Evolutionary conservation across 2,797 vertebrate genomes (phyloP).

Genomic region (Simalia tracyae): DNA sequence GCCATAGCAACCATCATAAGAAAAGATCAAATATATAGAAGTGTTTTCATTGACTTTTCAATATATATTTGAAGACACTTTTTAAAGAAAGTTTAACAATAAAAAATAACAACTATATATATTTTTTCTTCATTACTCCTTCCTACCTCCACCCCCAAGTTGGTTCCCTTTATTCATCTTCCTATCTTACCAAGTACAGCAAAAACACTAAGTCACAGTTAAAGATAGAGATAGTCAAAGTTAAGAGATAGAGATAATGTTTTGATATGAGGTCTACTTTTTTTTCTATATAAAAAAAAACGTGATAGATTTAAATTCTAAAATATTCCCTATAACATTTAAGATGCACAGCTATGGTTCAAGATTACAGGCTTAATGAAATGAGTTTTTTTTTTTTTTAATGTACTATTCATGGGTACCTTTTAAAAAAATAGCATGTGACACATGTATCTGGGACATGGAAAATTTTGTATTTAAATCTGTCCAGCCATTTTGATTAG

Average conservation of each 20-base stretch:
- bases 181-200: slow-evolving; percentile 50
- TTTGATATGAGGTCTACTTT: slow-evolving; percentile 49
- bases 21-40: slow-evolving; percentile 30
- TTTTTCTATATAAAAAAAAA: slow-evolving; percentile 54
- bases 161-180: slow-evolving; percentile 57
- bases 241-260: slow-evolving; percentile 55
- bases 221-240: slow-evolving; percentile 2
- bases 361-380: slow-evolving; percentile 45
- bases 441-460: no score
- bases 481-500: no score
- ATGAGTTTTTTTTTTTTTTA: neutral
- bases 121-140: slow-evolving; percentile 27
- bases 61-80: slow-evolving; percentile 27
- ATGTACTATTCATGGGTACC: neutral
- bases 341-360: slow-evolving; percentile 38
- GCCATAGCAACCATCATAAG: slow-evolving; percentile 48
- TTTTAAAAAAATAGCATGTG: no score
- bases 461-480: no score
- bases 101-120: slow-evolving; percentile 51
- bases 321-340: slow-evolving; percentile 52
- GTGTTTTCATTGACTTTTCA: slow-evolving; percentile 21
- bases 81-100: slow-evolving; percentile 51
- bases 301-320: slow-evolving; percentile 58
- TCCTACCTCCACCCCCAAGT: neutral
- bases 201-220: neutral